phyloP scores from a whole-genome alignment of 2,797 vertebrate genomes.

The Todus mexicanus region DNA sequence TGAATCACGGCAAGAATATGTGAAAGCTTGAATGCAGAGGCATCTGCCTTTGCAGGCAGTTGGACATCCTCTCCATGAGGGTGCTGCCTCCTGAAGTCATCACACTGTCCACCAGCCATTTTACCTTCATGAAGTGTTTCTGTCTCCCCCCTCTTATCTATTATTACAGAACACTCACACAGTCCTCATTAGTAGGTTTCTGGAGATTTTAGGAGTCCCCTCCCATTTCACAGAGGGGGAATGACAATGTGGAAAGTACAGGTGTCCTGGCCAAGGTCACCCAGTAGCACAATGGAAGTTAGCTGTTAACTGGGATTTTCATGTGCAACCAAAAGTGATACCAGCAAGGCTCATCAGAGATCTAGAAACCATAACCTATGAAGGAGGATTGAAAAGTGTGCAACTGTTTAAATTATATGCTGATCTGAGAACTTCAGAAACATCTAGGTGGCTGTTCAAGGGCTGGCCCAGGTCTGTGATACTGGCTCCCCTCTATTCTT shows the following conservation, averaged over 20 bases:
- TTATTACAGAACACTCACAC: neutral
- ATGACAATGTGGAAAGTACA: neutral
- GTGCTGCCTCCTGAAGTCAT: neutral
- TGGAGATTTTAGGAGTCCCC: neutral
- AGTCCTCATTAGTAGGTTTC: neutral
- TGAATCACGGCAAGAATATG: neutral
- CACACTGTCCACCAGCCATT: neutral
- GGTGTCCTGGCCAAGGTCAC: neutral
- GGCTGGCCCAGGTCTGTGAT: neutral
- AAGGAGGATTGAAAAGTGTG: neutral
- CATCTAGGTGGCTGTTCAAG: neutral
- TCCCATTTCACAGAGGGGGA: neutral
- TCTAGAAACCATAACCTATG: neutral
- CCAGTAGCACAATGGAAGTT: neutral
- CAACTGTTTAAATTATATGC: neutral
- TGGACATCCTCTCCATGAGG: neutral
- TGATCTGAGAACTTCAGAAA: neutral
- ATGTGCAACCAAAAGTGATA: rapidly evolving
- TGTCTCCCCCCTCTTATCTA: neutral
- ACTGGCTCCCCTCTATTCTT: neutral
- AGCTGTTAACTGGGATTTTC: neutral
- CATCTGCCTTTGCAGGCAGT: neutral
- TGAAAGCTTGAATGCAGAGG: neutral
- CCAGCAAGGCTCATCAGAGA: neutral
- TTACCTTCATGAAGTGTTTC: neutral